phyloP scores from a whole-genome alignment of 2,113 vertebrate species.

The Marmota flaviventris region DNA sequence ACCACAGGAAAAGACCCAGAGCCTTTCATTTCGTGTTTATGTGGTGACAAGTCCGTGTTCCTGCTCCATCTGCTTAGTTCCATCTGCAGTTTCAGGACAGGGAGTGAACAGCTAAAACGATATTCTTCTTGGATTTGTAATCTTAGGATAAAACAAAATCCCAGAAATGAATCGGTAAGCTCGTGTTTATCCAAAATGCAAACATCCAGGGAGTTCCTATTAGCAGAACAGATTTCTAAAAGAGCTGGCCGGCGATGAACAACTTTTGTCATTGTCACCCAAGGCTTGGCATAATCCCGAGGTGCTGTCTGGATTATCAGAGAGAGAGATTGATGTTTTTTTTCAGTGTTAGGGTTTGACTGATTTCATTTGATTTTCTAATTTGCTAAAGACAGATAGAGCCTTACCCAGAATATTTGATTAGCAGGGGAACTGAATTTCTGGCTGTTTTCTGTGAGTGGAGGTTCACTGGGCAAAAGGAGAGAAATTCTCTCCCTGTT shows the following conservation, averaged over 20 bases:
- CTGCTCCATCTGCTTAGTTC: background rate
- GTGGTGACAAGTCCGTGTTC: background rate
- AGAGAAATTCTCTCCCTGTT: background rate
- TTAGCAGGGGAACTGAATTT: background rate
- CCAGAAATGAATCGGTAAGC: background rate
- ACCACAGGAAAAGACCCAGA: background rate
- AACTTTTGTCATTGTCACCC: background rate
- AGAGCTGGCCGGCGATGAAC: background rate
- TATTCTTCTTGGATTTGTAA: conserved; percentile 32
- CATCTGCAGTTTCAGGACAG: background rate
- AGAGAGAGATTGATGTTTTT: background rate
- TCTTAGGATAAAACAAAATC: conserved; percentile 44
- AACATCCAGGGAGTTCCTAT: background rate
- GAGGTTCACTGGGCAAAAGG: background rate
- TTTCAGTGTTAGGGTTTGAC: background rate
- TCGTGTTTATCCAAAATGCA: background rate
- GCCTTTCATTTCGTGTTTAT: conserved; percentile 9
- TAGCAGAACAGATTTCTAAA: background rate
- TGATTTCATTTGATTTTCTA: conserved; percentile 61
- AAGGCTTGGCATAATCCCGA: background rate
- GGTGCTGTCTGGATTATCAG: background rate
- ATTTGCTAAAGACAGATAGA: conserved; percentile 27
- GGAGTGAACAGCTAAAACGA: background rate
- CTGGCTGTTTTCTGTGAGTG: background rate
- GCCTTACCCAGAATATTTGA: background rate